phyloP scores from a whole-genome alignment of 2,888 invertebrate species.

The Drosophila niveifrons region DNA sequence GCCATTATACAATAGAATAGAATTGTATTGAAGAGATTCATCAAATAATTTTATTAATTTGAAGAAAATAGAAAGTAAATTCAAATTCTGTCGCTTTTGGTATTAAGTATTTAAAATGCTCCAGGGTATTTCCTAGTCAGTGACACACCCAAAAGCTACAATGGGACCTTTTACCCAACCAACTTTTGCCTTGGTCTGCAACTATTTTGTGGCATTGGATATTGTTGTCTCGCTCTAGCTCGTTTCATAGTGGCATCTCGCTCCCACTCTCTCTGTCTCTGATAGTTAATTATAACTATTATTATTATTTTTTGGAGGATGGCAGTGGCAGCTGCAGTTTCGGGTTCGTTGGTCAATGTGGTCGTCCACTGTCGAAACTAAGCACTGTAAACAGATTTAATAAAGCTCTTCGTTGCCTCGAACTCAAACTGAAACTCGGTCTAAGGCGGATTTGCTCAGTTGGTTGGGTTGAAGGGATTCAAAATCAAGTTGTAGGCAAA shows the following conservation, averaged over 20 bases:
- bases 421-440: neutral
- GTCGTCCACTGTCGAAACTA: conserved; percentile 67
- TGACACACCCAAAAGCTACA: conserved; percentile 1
- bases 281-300: conserved; percentile 69
- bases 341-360: conserved; percentile 51
- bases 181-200: conserved; percentile 42
- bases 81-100: neutral
- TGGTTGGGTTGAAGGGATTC: neutral
- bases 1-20: no score
- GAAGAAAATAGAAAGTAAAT: no score
- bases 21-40: no score
- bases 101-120: neutral
- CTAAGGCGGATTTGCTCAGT: neutral
- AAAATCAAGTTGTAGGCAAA: conserved; percentile 56
- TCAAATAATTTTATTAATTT: no score
- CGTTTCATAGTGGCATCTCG: neutral
- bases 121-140: neutral
- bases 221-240: neutral
- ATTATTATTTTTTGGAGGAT: conserved; percentile 47
- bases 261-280: conserved; percentile 2
- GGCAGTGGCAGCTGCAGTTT: conserved; percentile 58
- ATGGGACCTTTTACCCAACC: conserved; percentile 12
- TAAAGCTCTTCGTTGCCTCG: conserved; percentile 21
- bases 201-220: conserved; percentile 55
- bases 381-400: conserved; percentile 67